These are phyloP conservation scores for Nasonia vitripennis DNA, from an alignment of 1,140 invertebrate genomes.

Conservation along the genomic window DNA sequence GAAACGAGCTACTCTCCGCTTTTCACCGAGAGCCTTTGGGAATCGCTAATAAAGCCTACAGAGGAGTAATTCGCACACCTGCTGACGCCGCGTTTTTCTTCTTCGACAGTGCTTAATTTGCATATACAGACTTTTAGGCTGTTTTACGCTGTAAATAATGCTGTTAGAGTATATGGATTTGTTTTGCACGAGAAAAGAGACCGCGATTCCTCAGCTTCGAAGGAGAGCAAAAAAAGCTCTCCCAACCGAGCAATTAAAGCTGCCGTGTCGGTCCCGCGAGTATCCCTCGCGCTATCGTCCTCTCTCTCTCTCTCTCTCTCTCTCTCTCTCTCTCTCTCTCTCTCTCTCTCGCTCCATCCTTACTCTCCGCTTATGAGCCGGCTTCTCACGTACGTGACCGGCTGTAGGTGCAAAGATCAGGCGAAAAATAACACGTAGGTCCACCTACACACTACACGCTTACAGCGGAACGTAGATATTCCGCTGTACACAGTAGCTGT, in stretches of 20 bases:
- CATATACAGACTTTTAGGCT: conserved; percentile 12
- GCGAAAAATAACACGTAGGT: conserved; percentile 18
- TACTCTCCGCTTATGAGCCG: conserved; percentile 68
- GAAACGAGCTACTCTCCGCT: conserved; percentile 23
- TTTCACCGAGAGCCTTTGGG: neutral
- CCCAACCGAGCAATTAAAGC: conserved; percentile 20
- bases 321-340: conserved; percentile 46
- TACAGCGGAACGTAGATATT: neutral
- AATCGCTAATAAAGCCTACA: conserved; percentile 40
- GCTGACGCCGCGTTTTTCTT: conserved; percentile 48
- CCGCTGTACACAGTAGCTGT: too few species aligned
- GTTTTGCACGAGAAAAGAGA: conserved; percentile 55
- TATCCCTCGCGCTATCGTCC: conserved; percentile 28
- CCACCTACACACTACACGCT: neutral
- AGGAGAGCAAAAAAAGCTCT: neutral
- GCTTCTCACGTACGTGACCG: conserved; percentile 68
- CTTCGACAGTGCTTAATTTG: neutral
- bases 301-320: conserved; percentile 57
- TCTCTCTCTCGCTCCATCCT: conserved; percentile 55
- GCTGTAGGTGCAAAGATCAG: conserved; percentile 62
- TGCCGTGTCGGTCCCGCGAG: conserved; percentile 34
- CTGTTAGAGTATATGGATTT: conserved; percentile 32
- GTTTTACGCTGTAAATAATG: conserved; percentile 54
- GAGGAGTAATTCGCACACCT: conserved; percentile 3
- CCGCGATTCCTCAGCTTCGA: conserved; percentile 46